Evolutionary conservation across 2,797 vertebrate genomes (phyloP), one percentile per base, ranked within the genome.

Genomic region (Cheirogaleus major): DNA sequence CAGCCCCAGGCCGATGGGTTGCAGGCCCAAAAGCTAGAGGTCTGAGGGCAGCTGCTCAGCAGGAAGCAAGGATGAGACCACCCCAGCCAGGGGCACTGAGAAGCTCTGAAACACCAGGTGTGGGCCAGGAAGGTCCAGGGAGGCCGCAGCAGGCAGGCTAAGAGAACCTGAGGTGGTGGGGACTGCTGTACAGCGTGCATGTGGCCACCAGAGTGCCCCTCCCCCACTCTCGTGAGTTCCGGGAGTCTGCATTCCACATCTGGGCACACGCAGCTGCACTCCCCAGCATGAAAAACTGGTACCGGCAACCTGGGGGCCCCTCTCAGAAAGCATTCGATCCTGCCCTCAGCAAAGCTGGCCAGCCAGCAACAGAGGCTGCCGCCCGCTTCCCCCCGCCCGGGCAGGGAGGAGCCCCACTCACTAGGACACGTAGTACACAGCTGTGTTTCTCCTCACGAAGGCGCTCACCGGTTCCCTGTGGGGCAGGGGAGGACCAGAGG

Each of bases 341-440:
- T 38, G 61, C 69, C 69, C 61, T 22, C 61, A 25, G 2, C 11
- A 30, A 25, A 89, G 32, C 22, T 70, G 30, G 69, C 48, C 41
- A 73, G 2, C 43, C 70, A 20, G 75, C 41, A 48, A 61, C 52
- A 7, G 70, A 52, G 15, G 38, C 17, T 4, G 8, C 52, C 20
- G 2, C 50, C 32, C 17, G 12, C 35, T 2, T 8, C 72, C 17
- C n/a, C 4, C 3, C 13, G 13, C 11, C 85, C 25, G 1, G 13
- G 70, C 70, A 41, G 45, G 30, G 57, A 27, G 15, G 6, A 52
- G 55, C 73, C 13, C n/a, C 97, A 99, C 99, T 99, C 98, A 99
- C 99, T 99, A 99, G 41, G 99, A 99, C 41, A 98, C 98, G 4
- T 99, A 99, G 97, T 99, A 99, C 95, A 99, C 43, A 1, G 98